phyloP scores from a whole-genome alignment of 2,113 vertebrate species.

The Formicarius rufipectus region DNA sequence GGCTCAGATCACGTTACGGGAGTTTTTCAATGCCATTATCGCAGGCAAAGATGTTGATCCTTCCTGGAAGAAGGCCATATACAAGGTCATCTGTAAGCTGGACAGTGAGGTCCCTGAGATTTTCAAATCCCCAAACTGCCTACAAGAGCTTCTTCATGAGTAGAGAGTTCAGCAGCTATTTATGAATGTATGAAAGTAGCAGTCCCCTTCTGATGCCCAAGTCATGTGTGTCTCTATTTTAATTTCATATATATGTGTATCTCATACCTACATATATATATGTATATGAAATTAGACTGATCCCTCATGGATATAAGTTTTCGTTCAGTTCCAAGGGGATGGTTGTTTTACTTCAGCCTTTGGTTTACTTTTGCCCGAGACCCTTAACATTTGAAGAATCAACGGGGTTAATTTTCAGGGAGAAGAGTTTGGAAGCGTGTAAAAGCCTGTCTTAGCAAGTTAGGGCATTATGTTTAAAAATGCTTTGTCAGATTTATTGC shows the following conservation, averaged over 20 bases:
- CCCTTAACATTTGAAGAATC: constrained; percentile 79
- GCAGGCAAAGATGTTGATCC: constrained; percentile 98
- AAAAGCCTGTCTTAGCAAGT: constrained; percentile 79
- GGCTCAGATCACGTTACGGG: constrained; percentile 96
- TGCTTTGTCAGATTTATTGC: constrained; percentile 78
- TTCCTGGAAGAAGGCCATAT: constrained; percentile 99
- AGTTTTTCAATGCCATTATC: constrained; percentile 99
- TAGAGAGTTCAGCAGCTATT: constrained; percentile 84
- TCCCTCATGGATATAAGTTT: constrained; percentile 65
- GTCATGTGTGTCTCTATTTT: constrained; percentile 75
- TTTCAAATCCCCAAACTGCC: constrained; percentile 99
- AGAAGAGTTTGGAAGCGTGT: constrained; percentile 79
- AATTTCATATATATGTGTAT: constrained; percentile 74
- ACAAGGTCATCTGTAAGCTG: constrained; percentile 99
- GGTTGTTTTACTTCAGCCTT: constrained; percentile 80
- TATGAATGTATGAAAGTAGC: constrained; percentile 84
- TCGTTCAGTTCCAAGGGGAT: constrained; percentile 68
- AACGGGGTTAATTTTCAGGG: constrained; percentile 78
- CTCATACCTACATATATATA: constrained; percentile 71
- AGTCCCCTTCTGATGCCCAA: constrained; percentile 74
- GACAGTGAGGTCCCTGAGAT: constrained; percentile 98
- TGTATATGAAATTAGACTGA: constrained; percentile 73
- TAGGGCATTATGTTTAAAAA: constrained; percentile 83
- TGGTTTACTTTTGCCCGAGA: constrained; percentile 77
- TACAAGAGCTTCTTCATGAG: constrained; percentile 99